A percentile compares a stretch with the other conserved stretches of the same genome.
phyloP scores from a whole-genome alignment of 2,797 vertebrate species.

The Thripadectes ignobilis region DNA sequence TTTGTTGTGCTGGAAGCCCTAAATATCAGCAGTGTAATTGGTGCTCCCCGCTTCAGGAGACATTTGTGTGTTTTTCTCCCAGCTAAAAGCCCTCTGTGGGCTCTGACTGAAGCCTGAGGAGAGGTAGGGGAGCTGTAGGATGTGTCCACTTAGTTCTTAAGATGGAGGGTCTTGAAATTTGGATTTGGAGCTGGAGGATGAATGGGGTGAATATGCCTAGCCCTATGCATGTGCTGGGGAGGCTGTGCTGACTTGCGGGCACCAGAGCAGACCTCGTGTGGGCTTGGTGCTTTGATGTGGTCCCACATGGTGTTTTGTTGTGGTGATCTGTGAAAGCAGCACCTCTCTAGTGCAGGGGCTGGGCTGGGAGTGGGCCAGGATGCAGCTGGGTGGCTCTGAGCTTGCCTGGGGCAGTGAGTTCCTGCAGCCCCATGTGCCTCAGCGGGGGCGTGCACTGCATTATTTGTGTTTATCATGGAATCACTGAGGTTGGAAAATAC shows the following conservation, averaged over 20 bases:
- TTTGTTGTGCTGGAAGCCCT: slow-evolving; percentile 56
- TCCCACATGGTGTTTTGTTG: neutral
- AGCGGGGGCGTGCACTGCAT: fast-evolving
- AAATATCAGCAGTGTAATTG: slow-evolving; percentile 60
- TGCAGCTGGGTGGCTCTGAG: fast-evolving
- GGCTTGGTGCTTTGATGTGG: neutral
- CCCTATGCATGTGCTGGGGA: fast-evolving
- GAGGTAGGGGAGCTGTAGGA: neutral
- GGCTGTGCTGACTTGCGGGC: neutral
- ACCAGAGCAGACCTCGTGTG: neutral
- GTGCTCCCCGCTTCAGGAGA: neutral
- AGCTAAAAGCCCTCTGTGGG: neutral
- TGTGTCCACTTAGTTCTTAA: neutral
- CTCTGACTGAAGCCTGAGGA: neutral
- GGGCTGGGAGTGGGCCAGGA: neutral
- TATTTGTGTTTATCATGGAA: neutral
- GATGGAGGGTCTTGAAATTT: neutral
- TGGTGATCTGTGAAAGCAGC: neutral
- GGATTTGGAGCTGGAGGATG: neutral
- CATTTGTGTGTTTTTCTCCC: neutral
- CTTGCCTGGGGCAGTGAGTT: neutral
- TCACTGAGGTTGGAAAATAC: neutral
- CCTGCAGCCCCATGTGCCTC: fast-evolving
- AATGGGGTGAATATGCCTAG: fast-evolving
- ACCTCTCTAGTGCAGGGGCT: neutral